A percentile compares a stretch with the other conserved stretches of the same genome.
phyloP scores from a whole-genome alignment of 2,797 vertebrate genomes.

The Molossus alvarezi region DNA sequence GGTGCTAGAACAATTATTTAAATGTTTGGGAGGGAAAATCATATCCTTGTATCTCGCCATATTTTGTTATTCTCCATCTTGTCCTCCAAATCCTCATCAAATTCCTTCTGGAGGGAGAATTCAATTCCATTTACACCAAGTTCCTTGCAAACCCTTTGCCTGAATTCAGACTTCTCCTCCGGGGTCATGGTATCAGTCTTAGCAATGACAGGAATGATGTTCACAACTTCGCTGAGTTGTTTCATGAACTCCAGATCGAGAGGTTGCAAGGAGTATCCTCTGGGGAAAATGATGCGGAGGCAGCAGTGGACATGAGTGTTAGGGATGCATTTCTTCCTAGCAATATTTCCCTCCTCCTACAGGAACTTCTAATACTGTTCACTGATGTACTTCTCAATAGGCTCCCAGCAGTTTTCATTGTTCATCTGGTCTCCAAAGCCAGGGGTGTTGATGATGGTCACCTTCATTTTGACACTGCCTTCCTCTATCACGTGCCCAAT shows the following conservation, averaged over 20 bases:
- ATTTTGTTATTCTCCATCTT: slow-evolving; percentile 99
- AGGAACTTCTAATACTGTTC: too few species aligned
- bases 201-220: slow-evolving; percentile 98
- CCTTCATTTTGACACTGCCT: too few species aligned
- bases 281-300: too few species aligned
- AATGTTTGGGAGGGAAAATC: background rate
- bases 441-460: too few species aligned
- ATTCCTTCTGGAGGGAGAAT: slow-evolving; percentile 99
- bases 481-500: too few species aligned
- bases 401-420: too few species aligned
- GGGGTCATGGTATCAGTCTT: slow-evolving; percentile 98
- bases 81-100: slow-evolving; percentile 98
- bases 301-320: too few species aligned
- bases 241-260: slow-evolving; percentile 99
- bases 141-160: slow-evolving; percentile 95
- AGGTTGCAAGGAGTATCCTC: slow-evolving; percentile 89
- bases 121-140: slow-evolving; percentile 96
- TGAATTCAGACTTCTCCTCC: slow-evolving; percentile 93
- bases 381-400: too few species aligned
- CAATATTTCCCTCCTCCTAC: too few species aligned
- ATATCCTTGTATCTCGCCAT: background rate
- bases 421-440: too few species aligned
- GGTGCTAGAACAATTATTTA: background rate
- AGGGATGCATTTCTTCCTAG: too few species aligned
- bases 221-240: slow-evolving; percentile 97